These are phyloP conservation scores for Drymodes brunneopygia DNA, from an alignment of 2,113 vertebrate genomes.

Conservation along the genomic window DNA sequence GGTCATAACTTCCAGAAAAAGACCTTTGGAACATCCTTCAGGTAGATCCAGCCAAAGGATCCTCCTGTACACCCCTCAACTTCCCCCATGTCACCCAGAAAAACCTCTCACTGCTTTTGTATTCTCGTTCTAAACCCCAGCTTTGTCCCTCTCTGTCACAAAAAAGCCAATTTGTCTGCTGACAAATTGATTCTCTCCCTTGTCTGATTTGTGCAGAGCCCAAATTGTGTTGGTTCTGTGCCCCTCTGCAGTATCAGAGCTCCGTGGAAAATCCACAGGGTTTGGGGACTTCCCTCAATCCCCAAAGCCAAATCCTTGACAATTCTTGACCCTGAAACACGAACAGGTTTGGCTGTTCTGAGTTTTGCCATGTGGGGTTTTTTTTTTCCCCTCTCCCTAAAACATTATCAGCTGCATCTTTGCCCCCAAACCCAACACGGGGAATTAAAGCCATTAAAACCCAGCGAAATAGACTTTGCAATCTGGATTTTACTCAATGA, in stretches of 20 bases:
- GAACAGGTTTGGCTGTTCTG: not conserved
- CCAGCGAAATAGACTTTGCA: slow-evolving; percentile 64
- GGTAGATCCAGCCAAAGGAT: not conserved
- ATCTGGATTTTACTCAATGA: slow-evolving; percentile 75
- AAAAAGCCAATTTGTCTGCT: slow-evolving; percentile 38
- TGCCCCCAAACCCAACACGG: slow-evolving; percentile 34
- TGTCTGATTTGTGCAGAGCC: slow-evolving; percentile 24
- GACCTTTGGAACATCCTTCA: not conserved
- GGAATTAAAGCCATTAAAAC: slow-evolving; percentile 52
- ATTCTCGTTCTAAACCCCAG: not conserved
- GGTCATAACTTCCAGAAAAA: not conserved
- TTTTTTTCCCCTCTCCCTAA: not conserved
- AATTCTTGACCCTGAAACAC: not conserved
- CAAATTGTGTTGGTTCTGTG: slow-evolving; percentile 2
- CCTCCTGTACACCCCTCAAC: not conserved
- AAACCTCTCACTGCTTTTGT: slow-evolving; percentile 20
- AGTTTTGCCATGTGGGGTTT: not conserved
- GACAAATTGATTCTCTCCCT: slow-evolving; percentile 25
- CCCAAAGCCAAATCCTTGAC: not conserved
- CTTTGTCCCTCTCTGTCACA: slow-evolving; percentile 44
- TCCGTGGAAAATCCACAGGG: not conserved
- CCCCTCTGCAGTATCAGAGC: not conserved
- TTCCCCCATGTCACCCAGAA: not conserved
- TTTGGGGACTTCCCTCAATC: not conserved
- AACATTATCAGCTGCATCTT: slow-evolving; percentile 25